A percentile compares a stretch with the other conserved stretches of the same genome.
phyloP scores from a whole-genome alignment of 2,888 invertebrate species.

The Trichogramma evanescens region DNA sequence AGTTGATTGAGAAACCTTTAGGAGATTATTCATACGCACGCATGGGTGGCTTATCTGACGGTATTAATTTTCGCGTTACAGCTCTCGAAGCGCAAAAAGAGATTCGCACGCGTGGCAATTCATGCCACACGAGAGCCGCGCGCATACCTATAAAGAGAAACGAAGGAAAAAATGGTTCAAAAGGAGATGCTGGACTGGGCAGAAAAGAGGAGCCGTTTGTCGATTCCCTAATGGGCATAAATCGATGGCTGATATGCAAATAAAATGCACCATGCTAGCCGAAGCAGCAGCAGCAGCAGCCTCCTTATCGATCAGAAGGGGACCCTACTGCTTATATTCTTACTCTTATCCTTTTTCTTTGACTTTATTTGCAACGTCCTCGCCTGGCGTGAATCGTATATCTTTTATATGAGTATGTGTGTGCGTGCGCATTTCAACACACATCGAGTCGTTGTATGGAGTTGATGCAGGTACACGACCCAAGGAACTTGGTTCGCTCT shows the following conservation, averaged over 20 bases:
- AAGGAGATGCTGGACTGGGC: too few relatives aligned
- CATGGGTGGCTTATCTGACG: slow-evolving; percentile 1
- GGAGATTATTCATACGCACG: neutral
- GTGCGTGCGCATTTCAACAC: too few relatives aligned
- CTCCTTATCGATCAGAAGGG: slow-evolving; percentile 8
- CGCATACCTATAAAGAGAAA: neutral
- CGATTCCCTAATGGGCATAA: slow-evolving; percentile 26
- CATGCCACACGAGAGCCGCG: too few relatives aligned
- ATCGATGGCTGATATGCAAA: slow-evolving; percentile 29
- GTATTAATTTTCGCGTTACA: slow-evolving; percentile 20
- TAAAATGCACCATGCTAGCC: slow-evolving; percentile 17
- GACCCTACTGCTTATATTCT: neutral
- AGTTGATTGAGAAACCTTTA: slow-evolving; percentile 1
- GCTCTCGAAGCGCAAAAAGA: too few relatives aligned
- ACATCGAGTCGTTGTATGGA: too few relatives aligned
- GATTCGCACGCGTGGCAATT: too few relatives aligned
- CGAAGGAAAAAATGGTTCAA: neutral
- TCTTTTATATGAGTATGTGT: too few relatives aligned
- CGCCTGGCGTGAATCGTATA: neutral
- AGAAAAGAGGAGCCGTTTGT: neutral
- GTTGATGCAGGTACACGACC: too few relatives aligned
- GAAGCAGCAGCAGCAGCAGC: neutral
- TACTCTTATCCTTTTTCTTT: neutral
- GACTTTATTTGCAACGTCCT: slow-evolving; percentile 8
- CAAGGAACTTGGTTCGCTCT: too few relatives aligned